Evolutionary conservation across 2,113 vertebrate genomes (phyloP).

Genomic region (Morone saxatilis): DNA sequence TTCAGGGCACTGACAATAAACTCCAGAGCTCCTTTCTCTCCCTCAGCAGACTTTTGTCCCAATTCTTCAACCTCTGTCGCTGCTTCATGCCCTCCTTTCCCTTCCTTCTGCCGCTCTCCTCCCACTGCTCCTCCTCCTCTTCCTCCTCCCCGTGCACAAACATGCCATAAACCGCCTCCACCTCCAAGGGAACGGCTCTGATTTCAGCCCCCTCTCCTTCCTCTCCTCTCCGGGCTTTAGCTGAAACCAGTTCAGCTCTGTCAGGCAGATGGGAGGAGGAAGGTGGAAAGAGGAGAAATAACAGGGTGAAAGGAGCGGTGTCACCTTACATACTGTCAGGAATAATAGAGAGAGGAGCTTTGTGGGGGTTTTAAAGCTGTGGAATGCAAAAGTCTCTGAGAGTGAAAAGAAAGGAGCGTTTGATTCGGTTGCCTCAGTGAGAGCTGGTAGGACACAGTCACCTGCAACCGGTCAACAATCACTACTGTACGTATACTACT

Average conservation of each 20-base stretch:
- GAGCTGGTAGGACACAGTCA: neutral
- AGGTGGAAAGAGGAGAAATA: conserved; percentile 50
- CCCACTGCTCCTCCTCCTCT: conserved; percentile 49
- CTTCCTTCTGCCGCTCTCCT: conserved; percentile 37
- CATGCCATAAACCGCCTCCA: conserved; percentile 60
- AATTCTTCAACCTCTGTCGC: conserved; percentile 53
- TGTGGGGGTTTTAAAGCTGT: conserved; percentile 5
- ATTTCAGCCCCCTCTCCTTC: conserved; percentile 60
- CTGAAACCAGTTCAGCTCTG: conserved; percentile 28
- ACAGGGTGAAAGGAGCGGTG: conserved; percentile 45
- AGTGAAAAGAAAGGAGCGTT: neutral
- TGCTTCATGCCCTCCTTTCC: conserved; percentile 47
- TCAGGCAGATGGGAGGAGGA: conserved; percentile 51
- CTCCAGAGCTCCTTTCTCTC: conserved; percentile 35
- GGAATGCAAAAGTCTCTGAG: conserved; percentile 33
- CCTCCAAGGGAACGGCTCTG: conserved; percentile 63
- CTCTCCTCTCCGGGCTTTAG: conserved; percentile 1
- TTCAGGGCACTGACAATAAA: conserved; percentile 38
- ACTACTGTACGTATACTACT: no score
- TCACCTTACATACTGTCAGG: conserved; percentile 62
- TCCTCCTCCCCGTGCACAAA: conserved; percentile 54
- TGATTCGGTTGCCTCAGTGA: neutral
- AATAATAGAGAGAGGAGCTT: conserved; percentile 45
- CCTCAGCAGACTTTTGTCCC: conserved; percentile 59
- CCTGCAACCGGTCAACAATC: neutral